These are phyloP conservation scores for Mechanitis messenoides DNA, from an alignment of 2,888 invertebrate species.

Conservation along the genomic window DNA sequence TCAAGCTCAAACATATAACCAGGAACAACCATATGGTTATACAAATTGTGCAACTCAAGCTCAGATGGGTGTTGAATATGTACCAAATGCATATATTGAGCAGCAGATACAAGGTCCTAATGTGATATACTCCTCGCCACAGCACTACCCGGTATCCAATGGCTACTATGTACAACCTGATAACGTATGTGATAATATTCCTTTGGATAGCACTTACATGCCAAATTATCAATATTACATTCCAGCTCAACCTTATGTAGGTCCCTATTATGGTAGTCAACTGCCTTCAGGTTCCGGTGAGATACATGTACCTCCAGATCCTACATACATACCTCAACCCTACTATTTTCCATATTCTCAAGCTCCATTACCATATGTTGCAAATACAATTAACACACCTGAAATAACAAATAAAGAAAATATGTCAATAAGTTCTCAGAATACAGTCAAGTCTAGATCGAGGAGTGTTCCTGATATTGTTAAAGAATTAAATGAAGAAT, in stretches of 20 bases:
- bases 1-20: constrained; percentile 39
- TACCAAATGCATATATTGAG: constrained; percentile 61
- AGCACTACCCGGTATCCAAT: constrained; percentile 52
- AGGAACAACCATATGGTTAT: constrained; percentile 47
- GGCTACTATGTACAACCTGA: constrained; percentile 57
- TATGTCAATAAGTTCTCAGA: constrained; percentile 35
- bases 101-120: constrained; percentile 53
- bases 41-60: constrained; percentile 58
- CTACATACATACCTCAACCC: constrained; percentile 57
- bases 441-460: constrained; percentile 65
- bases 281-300: constrained; percentile 46
- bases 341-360: constrained; percentile 62
- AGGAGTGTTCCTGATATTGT: constrained; percentile 86
- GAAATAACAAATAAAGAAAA: constrained; percentile 36
- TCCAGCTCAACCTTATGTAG: constrained; percentile 49
- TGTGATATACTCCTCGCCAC: constrained; percentile 56
- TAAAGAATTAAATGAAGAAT: constrained; percentile 83
- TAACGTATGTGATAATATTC: constrained; percentile 43
- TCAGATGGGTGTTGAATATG: constrained; percentile 52
- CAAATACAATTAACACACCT: constrained; percentile 35
- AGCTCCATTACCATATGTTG: constrained; percentile 44
- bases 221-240: constrained; percentile 65
- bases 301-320: constrained; percentile 43
- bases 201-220: constrained; percentile 54
- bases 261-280: constrained; percentile 45